These are phyloP conservation scores for Bubo scandiacus DNA, from an alignment of 2,113 vertebrate species.

Conservation along the genomic window DNA sequence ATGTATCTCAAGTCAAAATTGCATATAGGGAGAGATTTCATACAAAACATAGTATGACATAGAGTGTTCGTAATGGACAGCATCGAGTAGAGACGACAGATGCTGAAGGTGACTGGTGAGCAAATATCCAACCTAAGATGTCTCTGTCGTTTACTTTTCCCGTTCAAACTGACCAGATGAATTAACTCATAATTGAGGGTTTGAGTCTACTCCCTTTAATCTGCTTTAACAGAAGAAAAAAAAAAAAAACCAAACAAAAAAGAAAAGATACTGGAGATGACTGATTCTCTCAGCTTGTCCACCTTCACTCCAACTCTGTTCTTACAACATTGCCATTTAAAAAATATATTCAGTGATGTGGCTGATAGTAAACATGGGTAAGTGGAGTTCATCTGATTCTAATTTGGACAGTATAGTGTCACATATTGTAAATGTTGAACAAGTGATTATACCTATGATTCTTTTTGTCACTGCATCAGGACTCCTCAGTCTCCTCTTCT, in stretches of 20 bases:
- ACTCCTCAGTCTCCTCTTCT: background rate
- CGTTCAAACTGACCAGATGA: background rate
- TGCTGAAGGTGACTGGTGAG: background rate
- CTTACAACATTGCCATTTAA: background rate
- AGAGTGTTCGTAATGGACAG: background rate
- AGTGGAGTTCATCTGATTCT: background rate
- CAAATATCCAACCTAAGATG: background rate
- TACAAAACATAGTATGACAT: background rate
- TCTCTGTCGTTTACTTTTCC: background rate
- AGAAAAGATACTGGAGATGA: background rate
- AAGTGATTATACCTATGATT: background rate
- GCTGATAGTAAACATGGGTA: background rate
- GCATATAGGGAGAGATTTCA: background rate
- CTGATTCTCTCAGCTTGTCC: background rate
- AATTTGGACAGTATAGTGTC: rapidly evolving
- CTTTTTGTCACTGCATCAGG: background rate
- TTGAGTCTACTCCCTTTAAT: background rate
- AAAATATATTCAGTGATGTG: background rate
- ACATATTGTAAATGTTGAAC: too few species aligned
- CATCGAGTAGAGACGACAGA: background rate
- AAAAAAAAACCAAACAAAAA: too few species aligned
- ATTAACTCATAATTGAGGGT: background rate
- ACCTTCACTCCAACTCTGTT: background rate
- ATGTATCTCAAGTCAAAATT: background rate
- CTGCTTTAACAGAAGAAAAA: background rate